A percentile compares a stretch with the other conserved stretches of the same genome.
Conservation (phyloP, 2,797 vertebrate genomes). For the Gouania willdenowi region DNA sequence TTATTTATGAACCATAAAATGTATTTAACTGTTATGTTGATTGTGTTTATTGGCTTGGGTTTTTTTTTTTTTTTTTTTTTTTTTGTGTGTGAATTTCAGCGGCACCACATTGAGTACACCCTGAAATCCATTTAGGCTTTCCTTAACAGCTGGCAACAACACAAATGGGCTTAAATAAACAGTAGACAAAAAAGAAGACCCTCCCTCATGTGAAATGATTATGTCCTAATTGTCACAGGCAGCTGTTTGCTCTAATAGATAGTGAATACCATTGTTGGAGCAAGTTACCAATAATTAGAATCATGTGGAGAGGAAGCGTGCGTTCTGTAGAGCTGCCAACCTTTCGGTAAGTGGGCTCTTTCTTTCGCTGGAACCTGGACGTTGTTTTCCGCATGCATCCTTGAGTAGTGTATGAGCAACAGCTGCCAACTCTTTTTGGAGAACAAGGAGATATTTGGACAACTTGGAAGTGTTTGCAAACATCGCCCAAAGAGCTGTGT, state of each 20-base stretch:
- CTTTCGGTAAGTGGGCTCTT: slow-evolving; percentile 45
- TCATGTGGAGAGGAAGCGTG: slow-evolving; percentile 53
- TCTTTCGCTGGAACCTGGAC: slow-evolving; percentile 57
- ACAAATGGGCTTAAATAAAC: slow-evolving; percentile 42
- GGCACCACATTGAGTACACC: neutral
- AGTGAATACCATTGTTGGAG: slow-evolving; percentile 65
- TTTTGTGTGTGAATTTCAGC: too few relatives aligned
- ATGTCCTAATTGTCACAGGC: slow-evolving; percentile 64
- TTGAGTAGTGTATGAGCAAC: slow-evolving; percentile 62
- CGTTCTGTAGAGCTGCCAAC: slow-evolving; percentile 61
- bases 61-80: too few relatives aligned
- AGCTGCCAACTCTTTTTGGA: slow-evolving; percentile 61
- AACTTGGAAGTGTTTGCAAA: slow-evolving; percentile 55
- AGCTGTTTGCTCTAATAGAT: slow-evolving; percentile 74
- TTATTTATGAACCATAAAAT: slow-evolving; percentile 48
- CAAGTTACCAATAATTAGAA: slow-evolving; percentile 68
- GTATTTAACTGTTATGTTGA: slow-evolving; percentile 40
- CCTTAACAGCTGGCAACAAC: slow-evolving; percentile 46
- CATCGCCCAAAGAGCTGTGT: slow-evolving; percentile 25
- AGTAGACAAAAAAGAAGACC: slow-evolving; percentile 40
- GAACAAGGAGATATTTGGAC: slow-evolving; percentile 58
- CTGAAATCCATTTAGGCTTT: slow-evolving; percentile 44
- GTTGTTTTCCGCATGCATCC: slow-evolving; percentile 27
- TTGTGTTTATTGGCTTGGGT: too few relatives aligned
- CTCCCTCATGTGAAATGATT: slow-evolving; percentile 48